Evolutionary conservation across 2,888 invertebrate genomes (phyloP), one percentile per base, ranked within the genome.

Genomic region (Cremastobaeus sp.): DNA sequence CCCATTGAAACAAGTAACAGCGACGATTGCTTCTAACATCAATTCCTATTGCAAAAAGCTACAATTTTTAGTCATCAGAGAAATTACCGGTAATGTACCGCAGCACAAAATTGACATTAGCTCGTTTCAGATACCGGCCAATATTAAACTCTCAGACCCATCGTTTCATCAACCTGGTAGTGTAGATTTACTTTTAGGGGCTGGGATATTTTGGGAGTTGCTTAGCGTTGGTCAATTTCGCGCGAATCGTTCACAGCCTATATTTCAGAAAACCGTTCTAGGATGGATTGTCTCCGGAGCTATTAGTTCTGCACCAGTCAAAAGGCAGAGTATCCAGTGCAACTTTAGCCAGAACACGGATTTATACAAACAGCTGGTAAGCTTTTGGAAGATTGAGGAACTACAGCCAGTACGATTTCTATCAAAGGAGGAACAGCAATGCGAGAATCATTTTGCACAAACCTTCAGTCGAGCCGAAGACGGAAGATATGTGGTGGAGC

Each of bases 321-420:
- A 1, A 8, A 18, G 14, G 28, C 12, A 12, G 1, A 11, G 25
- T 9, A 0, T 45, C 1, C 11, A 20, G 14, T 45, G 37, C 15
- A 4, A 39, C 11, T 34, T 34, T n/a, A n/a, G n/a, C n/a, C n/a
- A n/a, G n/a, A n/a, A n/a, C 11, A 12, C 34, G 8, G 3, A 43
- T 1, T n/a, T 39, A 8, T 6, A 64, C 0, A 3, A 39, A 14
- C 37, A 39, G 15, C 2, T 71, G 2, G 55, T 50, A 20, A n/a
- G 30, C 9, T 74, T 62, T 30, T 74, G 66, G 74, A 28, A 15
- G 12, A 39, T 55, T 9, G 62, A 66, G 28, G 32, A 43, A 14
- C 1, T 25, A 25, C 3, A 25, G 25, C 25, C 3, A 8, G 25
- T 3, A 25, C 25, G 25, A 5, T 5, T 25, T 25, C 8, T 25